Evolutionary conservation across 2,113 vertebrate species (phyloP).

Genomic region (Pitta sordida): DNA sequence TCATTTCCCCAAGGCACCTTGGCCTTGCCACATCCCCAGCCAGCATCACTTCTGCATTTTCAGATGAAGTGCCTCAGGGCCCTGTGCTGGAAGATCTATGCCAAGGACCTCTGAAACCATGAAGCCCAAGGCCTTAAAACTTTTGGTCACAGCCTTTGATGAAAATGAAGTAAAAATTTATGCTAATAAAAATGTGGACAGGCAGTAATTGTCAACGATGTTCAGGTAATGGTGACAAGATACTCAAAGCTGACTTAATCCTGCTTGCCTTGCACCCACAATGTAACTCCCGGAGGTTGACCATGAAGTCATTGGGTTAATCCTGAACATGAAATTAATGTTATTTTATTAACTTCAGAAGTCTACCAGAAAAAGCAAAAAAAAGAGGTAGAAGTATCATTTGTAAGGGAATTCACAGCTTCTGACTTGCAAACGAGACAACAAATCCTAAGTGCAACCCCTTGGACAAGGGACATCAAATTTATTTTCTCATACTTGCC

Average conservation of each 20-base stretch:
- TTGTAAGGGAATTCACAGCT: not conserved
- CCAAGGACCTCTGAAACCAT: not conserved
- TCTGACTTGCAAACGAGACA: not conserved
- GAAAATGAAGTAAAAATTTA: not conserved
- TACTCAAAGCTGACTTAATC: not conserved
- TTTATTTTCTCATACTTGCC: not conserved
- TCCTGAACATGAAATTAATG: not conserved
- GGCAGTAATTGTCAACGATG: not conserved
- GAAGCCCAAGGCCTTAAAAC: not conserved
- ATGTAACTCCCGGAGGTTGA: not conserved
- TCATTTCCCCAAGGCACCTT: constrained; percentile 19
- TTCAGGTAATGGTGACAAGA: not conserved
- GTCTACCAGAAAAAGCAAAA: not conserved
- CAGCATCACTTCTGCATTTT: constrained; percentile 29
- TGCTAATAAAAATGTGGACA: not conserved
- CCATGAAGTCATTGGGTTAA: not conserved
- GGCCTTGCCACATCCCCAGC: not conserved
- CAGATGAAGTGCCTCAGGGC: constrained; percentile 31
- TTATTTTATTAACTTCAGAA: not conserved
- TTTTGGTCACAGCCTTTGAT: constrained; percentile 24
- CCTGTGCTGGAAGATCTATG: not conserved
- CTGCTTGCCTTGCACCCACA: not conserved
- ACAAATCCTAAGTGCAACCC: not conserved
- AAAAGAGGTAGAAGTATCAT: not conserved
- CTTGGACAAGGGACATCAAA: fast-evolving